These are phyloP conservation scores for Saimiri boliviensis DNA, from an alignment of 2,113 vertebrate species.

Conservation along the genomic window DNA sequence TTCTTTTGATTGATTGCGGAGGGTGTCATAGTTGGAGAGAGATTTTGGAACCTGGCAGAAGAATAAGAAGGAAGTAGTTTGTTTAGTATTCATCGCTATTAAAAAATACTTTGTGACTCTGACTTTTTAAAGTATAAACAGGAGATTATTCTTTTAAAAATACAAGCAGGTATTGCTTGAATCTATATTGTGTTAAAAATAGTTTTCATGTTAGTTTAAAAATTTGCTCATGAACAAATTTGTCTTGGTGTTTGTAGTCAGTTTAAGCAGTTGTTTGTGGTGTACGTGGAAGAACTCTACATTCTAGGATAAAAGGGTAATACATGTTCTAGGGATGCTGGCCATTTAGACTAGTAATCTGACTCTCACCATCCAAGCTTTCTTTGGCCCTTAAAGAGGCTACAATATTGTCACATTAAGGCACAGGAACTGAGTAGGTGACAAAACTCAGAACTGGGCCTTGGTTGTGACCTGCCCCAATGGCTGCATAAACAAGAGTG, in stretches of 20 bases:
- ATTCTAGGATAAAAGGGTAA: background rate
- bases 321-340: background rate
- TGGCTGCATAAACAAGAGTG: background rate
- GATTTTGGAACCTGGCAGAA: background rate
- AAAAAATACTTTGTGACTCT: background rate
- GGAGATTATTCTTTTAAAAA: background rate
- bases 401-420: background rate
- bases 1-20: background rate
- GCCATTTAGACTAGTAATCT: background rate
- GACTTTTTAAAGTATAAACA: background rate
- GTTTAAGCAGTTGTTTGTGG: background rate
- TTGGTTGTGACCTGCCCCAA: background rate
- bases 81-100: background rate
- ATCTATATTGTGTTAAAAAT: background rate
- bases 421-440: background rate
- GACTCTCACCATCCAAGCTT: background rate
- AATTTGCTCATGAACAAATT: background rate
- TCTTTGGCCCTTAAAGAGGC: background rate
- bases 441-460: background rate
- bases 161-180: background rate
- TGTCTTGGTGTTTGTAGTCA: background rate
- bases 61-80: background rate
- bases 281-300: background rate
- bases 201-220: slow-evolving; percentile 19
- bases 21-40: background rate